phyloP scores from a whole-genome alignment of 2,113 vertebrate genomes.

The Toxotes jaculatrix region DNA sequence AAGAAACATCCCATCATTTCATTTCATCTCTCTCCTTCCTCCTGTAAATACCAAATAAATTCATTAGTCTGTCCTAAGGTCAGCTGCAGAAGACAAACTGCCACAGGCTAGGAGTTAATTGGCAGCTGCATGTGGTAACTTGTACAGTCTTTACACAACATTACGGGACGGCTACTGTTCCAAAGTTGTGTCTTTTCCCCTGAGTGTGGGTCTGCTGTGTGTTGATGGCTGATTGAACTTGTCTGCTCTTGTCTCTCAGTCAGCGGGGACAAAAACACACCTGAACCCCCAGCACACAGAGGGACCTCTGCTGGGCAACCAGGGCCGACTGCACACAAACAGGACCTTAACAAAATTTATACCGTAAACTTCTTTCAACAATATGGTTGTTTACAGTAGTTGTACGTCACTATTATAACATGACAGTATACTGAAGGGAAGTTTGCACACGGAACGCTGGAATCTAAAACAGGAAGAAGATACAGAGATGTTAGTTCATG shows the following conservation, averaged over 20 bases:
- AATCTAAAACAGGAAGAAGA: not conserved
- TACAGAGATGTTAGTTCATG: not conserved
- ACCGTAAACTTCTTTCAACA: not conserved
- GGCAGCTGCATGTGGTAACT: conserved; percentile 61
- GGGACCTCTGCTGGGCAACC: conserved; percentile 10
- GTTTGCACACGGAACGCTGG: not conserved
- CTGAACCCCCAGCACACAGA: conserved; percentile 55
- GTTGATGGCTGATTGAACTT: conserved; percentile 70
- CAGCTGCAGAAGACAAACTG: conserved; percentile 13
- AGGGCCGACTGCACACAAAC: conserved; percentile 2
- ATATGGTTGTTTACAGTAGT: not conserved
- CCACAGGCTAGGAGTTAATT: conserved; percentile 76
- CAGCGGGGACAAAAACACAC: conserved; percentile 57
- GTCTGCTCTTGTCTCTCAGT: conserved; percentile 80
- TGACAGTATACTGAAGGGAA: not conserved
- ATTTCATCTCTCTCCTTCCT: not conserved
- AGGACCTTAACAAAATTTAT: not conserved
- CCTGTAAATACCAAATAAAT: conserved; percentile 27
- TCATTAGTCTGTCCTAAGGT: conserved; percentile 8
- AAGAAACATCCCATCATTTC: conserved; percentile 1
- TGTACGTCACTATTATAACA: not conserved
- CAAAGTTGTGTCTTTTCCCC: conserved; percentile 49
- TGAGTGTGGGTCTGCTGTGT: conserved; percentile 56
- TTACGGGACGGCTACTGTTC: conserved; percentile 58
- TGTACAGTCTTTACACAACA: conserved; percentile 45